phyloP scores from a whole-genome alignment of 2,888 invertebrate genomes.

The Clanis bilineata region DNA sequence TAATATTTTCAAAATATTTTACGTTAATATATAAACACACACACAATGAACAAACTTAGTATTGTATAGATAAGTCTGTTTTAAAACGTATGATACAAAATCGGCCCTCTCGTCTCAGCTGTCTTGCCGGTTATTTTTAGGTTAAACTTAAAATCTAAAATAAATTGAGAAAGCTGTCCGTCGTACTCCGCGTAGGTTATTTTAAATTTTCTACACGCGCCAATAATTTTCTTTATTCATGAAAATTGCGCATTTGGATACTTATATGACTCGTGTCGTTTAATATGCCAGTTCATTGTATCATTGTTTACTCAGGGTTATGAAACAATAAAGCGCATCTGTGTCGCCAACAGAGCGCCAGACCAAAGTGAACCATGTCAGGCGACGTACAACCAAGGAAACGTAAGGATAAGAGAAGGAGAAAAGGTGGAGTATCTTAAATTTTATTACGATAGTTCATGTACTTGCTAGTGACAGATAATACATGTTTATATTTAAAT shows the following conservation, averaged over 20 bases:
- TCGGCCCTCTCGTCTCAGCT: constrained; percentile 63
- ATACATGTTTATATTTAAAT: constrained; percentile 20
- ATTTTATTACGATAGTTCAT: background rate
- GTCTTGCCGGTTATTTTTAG: constrained; percentile 80
- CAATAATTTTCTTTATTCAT: constrained; percentile 55
- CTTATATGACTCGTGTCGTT: constrained; percentile 45
- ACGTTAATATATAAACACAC: too few relatives aligned
- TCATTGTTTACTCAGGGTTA: constrained; percentile 77
- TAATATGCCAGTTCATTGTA: constrained; percentile 54
- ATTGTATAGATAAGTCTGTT: background rate
- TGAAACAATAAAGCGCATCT: constrained; percentile 72
- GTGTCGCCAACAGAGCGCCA: constrained; percentile 71
- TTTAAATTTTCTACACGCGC: constrained; percentile 73
- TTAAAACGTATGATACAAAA: constrained; percentile 10
- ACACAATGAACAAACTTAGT: too few relatives aligned
- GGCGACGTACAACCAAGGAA: constrained; percentile 93
- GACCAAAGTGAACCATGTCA: constrained; percentile 85
- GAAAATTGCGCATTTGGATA: constrained; percentile 73
- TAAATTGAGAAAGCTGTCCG: constrained; percentile 75
- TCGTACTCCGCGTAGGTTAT: constrained; percentile 73
- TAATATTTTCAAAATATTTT: too few relatives aligned
- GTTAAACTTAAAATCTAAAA: constrained; percentile 72
- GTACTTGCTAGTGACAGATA: background rate
- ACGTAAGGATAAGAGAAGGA: constrained; percentile 91
- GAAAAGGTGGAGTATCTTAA: constrained; percentile 85